Evolutionary conservation across 2,888 invertebrate species (phyloP).

Genomic region (Busseola fusca): DNA sequence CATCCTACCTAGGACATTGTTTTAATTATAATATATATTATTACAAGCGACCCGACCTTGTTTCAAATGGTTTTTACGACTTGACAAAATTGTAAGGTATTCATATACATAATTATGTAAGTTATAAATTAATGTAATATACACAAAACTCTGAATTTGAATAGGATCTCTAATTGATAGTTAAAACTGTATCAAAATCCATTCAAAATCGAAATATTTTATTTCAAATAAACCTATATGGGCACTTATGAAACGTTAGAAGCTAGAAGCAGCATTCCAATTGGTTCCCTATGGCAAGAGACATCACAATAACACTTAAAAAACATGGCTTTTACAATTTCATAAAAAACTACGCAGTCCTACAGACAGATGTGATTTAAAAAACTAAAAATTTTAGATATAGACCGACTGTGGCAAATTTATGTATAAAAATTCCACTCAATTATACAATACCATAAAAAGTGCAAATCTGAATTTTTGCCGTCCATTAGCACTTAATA

Average conservation of each 20-base stretch:
- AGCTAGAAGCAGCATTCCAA: no score
- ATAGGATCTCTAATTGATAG: neutral
- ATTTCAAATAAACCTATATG: no score
- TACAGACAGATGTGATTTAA: neutral
- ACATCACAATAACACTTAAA: no score
- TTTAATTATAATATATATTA: neutral
- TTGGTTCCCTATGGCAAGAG: no score
- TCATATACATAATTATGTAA: neutral
- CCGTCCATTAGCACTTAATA: conserved; percentile 49
- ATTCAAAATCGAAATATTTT: neutral
- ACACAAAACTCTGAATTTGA: neutral
- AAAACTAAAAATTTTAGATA: neutral
- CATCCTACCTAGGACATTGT: neutral
- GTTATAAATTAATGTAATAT: neutral
- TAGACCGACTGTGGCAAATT: neutral
- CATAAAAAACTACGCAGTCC: neutral
- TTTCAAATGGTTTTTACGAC: neutral
- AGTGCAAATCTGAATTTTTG: conserved; percentile 12
- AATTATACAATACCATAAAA: neutral
- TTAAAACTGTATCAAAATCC: neutral
- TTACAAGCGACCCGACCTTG: neutral
- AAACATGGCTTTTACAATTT: no score
- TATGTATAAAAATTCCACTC: neutral
- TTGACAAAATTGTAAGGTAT: neutral
- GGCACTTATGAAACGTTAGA: no score